Evolutionary conservation across 2,888 invertebrate genomes (phyloP).

Genomic region (Seira musarum): DNA sequence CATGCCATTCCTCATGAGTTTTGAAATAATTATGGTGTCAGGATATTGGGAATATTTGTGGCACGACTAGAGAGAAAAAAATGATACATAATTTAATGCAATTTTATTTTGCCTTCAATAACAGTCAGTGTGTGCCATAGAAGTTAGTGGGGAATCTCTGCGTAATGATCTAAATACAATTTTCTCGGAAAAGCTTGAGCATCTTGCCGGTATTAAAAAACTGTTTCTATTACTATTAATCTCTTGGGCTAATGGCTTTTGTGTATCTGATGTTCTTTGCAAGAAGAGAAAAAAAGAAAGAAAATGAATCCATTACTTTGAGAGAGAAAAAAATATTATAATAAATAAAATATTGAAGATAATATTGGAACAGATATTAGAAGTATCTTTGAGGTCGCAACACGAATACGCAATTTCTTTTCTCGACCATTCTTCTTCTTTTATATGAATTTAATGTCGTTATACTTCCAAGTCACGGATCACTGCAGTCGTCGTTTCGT

Average conservation of each 20-base stretch:
- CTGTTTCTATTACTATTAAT: neutral
- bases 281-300: too few species aligned
- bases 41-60: conserved; percentile 28
- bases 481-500: conserved; percentile 40
- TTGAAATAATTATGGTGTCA: conserved; percentile 47
- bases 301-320: neutral
- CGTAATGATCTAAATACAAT: neutral
- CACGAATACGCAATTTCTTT: conserved; percentile 47
- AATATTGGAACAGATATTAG: conserved; percentile 17
- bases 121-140: too few species aligned
- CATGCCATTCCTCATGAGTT: too few species aligned
- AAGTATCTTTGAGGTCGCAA: conserved; percentile 15
- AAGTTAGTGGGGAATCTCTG: too few species aligned
- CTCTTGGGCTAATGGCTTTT: neutral
- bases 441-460: conserved; percentile 42
- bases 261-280: too few species aligned
- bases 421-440: conserved; percentile 37
- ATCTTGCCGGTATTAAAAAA: neutral
- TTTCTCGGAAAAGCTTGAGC: neutral
- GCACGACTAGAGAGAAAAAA: too few species aligned
- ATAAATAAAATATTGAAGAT: conserved; percentile 29
- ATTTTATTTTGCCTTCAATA: too few species aligned
- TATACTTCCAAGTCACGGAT: conserved; percentile 57
- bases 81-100: neutral
- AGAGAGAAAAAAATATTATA: too few species aligned